A percentile compares a stretch with the other conserved stretches of the same genome.
Evolutionary conservation across 2,888 invertebrate genomes (phyloP).

Genomic region (Tricholauxania praeusta): DNA sequence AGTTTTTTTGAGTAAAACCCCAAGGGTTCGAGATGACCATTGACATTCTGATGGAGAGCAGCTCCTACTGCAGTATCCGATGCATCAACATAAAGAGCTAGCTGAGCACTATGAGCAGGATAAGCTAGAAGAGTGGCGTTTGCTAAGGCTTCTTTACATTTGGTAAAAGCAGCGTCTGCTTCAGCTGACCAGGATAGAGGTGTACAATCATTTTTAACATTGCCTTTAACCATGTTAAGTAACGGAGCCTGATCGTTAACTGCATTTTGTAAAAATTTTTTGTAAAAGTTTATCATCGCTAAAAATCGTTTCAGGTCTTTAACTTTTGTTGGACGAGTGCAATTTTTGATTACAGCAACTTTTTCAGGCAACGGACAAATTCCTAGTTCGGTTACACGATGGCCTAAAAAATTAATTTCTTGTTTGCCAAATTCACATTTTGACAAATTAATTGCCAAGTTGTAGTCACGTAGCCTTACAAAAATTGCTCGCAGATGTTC

Average conservation of each 20-base stretch:
- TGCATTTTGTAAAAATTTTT: slow-evolving; percentile 33
- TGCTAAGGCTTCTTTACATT: slow-evolving; percentile 15
- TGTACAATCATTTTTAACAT: slow-evolving; percentile 39
- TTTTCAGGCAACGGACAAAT: slow-evolving; percentile 41
- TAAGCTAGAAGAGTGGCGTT: slow-evolving; percentile 37
- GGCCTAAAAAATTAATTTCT: slow-evolving; percentile 38
- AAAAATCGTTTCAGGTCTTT: slow-evolving; percentile 44
- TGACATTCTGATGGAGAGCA: slow-evolving; percentile 39
- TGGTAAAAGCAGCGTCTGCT: slow-evolving; percentile 36
- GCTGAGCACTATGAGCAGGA: slow-evolving; percentile 22
- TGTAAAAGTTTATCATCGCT: slow-evolving; percentile 47
- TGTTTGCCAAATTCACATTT: slow-evolving; percentile 31
- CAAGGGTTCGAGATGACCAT: slow-evolving; percentile 9
- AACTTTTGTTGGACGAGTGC: slow-evolving; percentile 4
- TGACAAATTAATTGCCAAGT: slow-evolving; percentile 29
- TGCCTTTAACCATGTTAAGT: slow-evolving; percentile 38
- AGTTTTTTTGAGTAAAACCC: slow-evolving; percentile 55
- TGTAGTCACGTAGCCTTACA: slow-evolving; percentile 17
- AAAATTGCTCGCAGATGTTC: slow-evolving; percentile 23
- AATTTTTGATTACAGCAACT: slow-evolving; percentile 40
- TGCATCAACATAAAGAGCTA: slow-evolving; percentile 38
- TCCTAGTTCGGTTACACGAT: slow-evolving; percentile 41
- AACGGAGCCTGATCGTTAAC: background rate
- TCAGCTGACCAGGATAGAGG: slow-evolving; percentile 32
- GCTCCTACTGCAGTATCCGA: slow-evolving; percentile 41